phyloP scores from a whole-genome alignment of 2,888 invertebrate species.

The Drosophila kokeensis region DNA sequence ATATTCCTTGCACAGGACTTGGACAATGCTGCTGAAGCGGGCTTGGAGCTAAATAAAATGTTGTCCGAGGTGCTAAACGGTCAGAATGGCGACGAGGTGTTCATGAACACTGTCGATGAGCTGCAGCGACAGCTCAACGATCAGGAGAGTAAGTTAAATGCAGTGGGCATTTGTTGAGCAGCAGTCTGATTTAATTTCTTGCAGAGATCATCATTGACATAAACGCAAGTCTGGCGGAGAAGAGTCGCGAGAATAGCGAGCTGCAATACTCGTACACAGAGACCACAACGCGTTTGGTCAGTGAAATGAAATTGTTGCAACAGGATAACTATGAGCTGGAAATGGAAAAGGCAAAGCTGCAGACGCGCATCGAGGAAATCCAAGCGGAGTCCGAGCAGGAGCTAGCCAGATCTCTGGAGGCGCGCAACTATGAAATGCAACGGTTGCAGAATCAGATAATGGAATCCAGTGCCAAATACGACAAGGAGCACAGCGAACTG shows the following conservation, averaged over 20 bases:
- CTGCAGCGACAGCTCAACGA: slow-evolving; percentile 88
- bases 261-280: slow-evolving; percentile 84
- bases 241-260: slow-evolving; percentile 87
- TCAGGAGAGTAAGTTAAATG: slow-evolving; percentile 86
- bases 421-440: slow-evolving; percentile 83
- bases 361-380: slow-evolving; percentile 81
- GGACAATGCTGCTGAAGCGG: slow-evolving; percentile 92
- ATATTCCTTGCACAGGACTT: slow-evolving; percentile 86
- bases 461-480: slow-evolving; percentile 74
- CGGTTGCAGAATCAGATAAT: slow-evolving; percentile 81
- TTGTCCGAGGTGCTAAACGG: slow-evolving; percentile 88
- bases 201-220: slow-evolving; percentile 86
- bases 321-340: slow-evolving; percentile 86
- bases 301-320: slow-evolving; percentile 87
- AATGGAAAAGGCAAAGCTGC: slow-evolving; percentile 83
- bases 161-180: background rate
- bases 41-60: slow-evolving; percentile 90
- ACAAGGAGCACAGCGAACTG: slow-evolving; percentile 80
- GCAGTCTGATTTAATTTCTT: slow-evolving; percentile 5
- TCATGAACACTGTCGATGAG: slow-evolving; percentile 88
- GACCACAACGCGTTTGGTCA: slow-evolving; percentile 86
- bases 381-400: slow-evolving; percentile 84
- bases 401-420: slow-evolving; percentile 79
- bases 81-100: slow-evolving; percentile 88
- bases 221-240: slow-evolving; percentile 86